These are phyloP conservation scores for Bombus cullumanus DNA, from an alignment of 1,140 invertebrate species.

Conservation along the genomic window DNA sequence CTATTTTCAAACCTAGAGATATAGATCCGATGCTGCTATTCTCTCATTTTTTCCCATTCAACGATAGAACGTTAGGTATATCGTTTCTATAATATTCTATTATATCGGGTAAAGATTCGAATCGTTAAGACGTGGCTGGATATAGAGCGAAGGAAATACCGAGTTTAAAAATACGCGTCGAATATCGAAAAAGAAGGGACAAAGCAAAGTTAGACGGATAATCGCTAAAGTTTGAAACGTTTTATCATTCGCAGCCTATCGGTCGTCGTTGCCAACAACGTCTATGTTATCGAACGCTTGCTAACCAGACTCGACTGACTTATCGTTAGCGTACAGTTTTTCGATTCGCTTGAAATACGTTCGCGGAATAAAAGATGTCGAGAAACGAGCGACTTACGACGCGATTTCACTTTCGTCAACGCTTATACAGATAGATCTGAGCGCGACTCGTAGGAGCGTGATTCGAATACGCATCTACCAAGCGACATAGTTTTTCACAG, in stretches of 20 bases:
- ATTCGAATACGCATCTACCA: background rate
- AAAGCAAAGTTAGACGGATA: background rate
- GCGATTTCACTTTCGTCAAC: constrained; percentile 1
- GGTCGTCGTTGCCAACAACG: background rate
- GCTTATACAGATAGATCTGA: background rate
- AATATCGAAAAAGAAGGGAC: no score
- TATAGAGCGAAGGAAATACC: background rate
- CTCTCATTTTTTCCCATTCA: background rate
- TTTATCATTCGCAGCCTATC: background rate
- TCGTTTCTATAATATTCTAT: background rate
- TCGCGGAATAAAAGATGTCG: background rate
- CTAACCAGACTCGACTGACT: no score
- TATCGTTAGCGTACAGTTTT: no score
- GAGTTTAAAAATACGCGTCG: no score
- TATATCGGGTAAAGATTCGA: background rate
- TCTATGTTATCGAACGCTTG: no score
- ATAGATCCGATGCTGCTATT: no score
- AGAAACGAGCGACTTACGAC: background rate
- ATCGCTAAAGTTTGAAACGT: background rate
- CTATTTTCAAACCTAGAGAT: no score
- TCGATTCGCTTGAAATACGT: background rate
- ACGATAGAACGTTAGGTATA: background rate
- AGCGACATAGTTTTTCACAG: background rate
- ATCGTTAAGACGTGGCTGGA: background rate
- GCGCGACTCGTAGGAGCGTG: background rate